phyloP scores from a whole-genome alignment of 2,888 invertebrate genomes.

The Liopterus haemorrhoidalis region DNA sequence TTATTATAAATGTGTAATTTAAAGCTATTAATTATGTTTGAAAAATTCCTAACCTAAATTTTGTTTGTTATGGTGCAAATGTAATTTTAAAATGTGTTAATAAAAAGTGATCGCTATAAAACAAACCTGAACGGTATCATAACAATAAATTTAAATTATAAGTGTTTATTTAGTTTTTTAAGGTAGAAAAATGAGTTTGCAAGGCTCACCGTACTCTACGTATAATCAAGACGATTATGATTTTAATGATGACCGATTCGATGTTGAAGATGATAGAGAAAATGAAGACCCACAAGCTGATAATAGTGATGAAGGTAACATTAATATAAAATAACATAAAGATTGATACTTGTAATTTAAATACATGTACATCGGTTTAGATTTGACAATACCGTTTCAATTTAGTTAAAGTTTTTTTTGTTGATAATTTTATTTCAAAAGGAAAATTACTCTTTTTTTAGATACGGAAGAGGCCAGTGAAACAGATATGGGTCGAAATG shows the following conservation, averaged over 20 bases:
- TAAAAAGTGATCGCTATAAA: too few species aligned
- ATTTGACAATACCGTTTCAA: not conserved
- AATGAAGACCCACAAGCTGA: conserved; percentile 54
- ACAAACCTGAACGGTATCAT: too few species aligned
- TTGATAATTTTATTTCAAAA: conserved; percentile 10
- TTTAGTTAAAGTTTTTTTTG: not conserved
- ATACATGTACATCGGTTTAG: too few species aligned
- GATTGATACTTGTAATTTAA: conserved; percentile 12
- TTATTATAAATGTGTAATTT: too few species aligned
- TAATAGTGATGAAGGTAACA: conserved; percentile 55
- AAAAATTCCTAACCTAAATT: too few species aligned
- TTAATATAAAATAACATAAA: conserved; percentile 15
- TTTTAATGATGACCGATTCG: conserved; percentile 66
- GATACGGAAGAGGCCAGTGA: conserved; percentile 97
- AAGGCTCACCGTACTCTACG: conserved; percentile 61
- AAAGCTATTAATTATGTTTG: too few species aligned
- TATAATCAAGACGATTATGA: conserved; percentile 63
- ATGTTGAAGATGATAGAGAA: conserved; percentile 65
- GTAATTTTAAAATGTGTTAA: too few species aligned
- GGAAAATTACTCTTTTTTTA: conserved; percentile 37
- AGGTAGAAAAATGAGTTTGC: conserved; percentile 56
- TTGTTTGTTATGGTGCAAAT: too few species aligned
- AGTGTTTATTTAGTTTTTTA: too few species aligned
- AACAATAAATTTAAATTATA: too few species aligned
- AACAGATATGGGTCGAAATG: conserved; percentile 79